Conservation (phyloP, 2,888 invertebrate species). For the Acheta domesticus region DNA sequence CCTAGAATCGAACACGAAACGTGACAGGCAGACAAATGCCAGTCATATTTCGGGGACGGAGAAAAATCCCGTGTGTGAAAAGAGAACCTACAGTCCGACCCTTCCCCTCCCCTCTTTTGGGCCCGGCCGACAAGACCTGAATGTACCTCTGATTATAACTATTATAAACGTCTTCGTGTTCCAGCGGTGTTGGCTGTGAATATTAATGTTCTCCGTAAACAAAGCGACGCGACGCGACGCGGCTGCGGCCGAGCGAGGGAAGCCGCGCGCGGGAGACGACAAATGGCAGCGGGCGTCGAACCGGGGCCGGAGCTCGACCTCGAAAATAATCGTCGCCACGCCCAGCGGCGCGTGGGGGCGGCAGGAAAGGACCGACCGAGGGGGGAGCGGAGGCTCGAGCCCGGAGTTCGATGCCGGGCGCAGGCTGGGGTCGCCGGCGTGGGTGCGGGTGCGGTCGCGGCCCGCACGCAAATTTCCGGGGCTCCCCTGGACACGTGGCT, state of each 20-base stretch:
- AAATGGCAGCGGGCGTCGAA: constrained; percentile 26
- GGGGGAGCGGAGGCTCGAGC: no score
- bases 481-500: no score
- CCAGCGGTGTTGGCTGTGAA: background rate
- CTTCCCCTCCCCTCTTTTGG: background rate
- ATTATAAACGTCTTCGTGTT: background rate
- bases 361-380: no score
- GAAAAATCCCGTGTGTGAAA: background rate
- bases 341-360: no score
- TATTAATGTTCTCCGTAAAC: constrained; percentile 6
- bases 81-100: background rate
- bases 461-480: no score
- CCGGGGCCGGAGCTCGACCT: background rate
- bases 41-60: background rate
- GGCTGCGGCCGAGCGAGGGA: background rate
- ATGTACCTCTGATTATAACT: constrained; percentile 4
- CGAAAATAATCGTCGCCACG: no score
- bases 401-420: no score
- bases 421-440: no score
- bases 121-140: background rate
- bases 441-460: no score
- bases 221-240: background rate
- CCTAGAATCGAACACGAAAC: background rate
- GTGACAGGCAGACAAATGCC: constrained; percentile 18
- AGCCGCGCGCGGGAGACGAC: constrained; percentile 24